Conservation (phyloP, 1,140 invertebrate genomes). For the Lutraria rhynchaena region DNA sequence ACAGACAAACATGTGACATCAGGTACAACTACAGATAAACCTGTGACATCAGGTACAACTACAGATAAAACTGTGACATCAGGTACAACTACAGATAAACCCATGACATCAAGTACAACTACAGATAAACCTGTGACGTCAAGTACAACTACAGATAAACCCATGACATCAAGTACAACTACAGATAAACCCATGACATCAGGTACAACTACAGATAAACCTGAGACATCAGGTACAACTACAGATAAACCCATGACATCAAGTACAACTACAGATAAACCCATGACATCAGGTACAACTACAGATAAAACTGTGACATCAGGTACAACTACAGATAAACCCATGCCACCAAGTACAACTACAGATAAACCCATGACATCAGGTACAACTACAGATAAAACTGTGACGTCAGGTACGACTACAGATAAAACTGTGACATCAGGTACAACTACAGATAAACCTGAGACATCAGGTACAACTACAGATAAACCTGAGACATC, state of each 20-base stretch:
- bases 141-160: not conserved
- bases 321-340: not conserved
- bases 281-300: not conserved
- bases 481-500: not conserved
- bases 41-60: not conserved
- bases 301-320: not conserved
- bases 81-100: not conserved
- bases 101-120: not conserved
- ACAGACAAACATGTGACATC: not conserved
- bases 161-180: not conserved
- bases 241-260: not conserved
- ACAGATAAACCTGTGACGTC: not conserved
- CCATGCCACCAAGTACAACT: not conserved
- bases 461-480: not conserved
- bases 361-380: slow-evolving; percentile 7
- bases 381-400: no score
- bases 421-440: not conserved
- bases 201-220: not conserved
- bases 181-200: not conserved
- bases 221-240: not conserved
- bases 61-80: not conserved
- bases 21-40: not conserved
- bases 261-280: not conserved
- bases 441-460: not conserved
- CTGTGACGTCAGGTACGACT: not conserved